phyloP scores from a whole-genome alignment of 2,797 vertebrate species.

The Monodelphis domestica region DNA sequence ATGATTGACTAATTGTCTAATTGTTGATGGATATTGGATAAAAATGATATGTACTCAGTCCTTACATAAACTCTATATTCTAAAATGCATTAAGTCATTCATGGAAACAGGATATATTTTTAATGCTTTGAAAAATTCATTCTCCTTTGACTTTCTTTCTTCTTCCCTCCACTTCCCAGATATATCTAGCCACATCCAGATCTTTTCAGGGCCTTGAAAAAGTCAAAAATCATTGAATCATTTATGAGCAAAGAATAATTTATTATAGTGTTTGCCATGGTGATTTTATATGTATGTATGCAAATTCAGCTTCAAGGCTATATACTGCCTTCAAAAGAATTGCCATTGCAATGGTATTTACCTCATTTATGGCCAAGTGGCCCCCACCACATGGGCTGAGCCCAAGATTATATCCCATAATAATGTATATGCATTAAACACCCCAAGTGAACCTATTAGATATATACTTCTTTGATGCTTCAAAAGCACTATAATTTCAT shows the following conservation, averaged over 20 bases:
- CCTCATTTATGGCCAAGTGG: background rate
- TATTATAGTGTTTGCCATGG: background rate
- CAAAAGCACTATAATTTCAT: background rate
- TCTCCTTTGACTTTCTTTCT: background rate
- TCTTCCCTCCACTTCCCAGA: background rate
- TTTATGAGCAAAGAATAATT: background rate
- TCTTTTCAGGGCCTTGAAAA: background rate
- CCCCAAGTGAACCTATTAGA: background rate
- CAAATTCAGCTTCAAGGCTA: background rate
- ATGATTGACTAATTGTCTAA: background rate
- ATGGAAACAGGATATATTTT: background rate
- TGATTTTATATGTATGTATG: background rate
- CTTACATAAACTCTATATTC: background rate
- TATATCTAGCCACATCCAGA: background rate
- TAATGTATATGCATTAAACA: background rate
- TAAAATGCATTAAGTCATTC: background rate
- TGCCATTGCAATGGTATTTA: too few species aligned
- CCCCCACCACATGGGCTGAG: background rate
- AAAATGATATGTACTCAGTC: background rate
- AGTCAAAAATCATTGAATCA: background rate
- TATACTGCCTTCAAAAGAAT: background rate
- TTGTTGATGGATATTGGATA: background rate
- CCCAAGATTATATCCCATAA: background rate
- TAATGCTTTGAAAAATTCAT: background rate
- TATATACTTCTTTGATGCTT: background rate